Evolutionary conservation across 1,140 invertebrate genomes (phyloP), one percentile per base, ranked within the genome.

Genomic region (Matsumurasca onukii): DNA sequence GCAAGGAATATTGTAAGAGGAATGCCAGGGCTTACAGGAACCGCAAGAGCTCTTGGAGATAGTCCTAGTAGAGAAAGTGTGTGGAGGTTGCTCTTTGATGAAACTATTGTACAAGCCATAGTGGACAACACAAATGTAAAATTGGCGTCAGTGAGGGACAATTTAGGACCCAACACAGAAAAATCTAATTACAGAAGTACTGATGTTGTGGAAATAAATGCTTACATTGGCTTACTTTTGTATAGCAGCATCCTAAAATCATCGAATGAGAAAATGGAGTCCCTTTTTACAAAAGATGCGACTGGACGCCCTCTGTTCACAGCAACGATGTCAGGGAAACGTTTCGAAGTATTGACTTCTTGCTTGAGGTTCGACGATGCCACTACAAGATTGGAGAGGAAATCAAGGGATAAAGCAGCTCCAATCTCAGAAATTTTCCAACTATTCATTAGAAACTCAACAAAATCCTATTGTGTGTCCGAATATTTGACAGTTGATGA

Each of bases 281-380:
- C 17, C 17, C 17, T 39, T 5, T 39, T 39, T 17, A 39, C 34
- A 9, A 39, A 17, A 39, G 34, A 39, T 39, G 5, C 34, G 5
- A 9, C 17, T 39, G 17, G 34, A n/a, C 34, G 34, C 34, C 34
- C 34, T 39, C 5, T 39, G 17, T 39, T 9, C 34, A 39, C 5
- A 9, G 34, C 34, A 5, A 39, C 34, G 5, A 39, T 39, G 34
- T 39, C 34, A 17, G 34, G 5, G 17, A 39, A 39, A 39, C 49
- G 5, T 12, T 52, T 12, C 20, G 20, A 52, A 52, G 17, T 39
- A 5, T 17, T 39, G 5, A 5, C 17, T 17, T 9, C 17, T 5
- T 52, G 49, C 49, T 22, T 52, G 12, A 52, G 49, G 22, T 52
- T 52, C 22, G 49, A 52, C 49, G 20, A 52, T 52, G 49, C 49